Base-by-base conservation (phyloP, 2,113 vertebrate genomes). In the Apus apus region DNA sequence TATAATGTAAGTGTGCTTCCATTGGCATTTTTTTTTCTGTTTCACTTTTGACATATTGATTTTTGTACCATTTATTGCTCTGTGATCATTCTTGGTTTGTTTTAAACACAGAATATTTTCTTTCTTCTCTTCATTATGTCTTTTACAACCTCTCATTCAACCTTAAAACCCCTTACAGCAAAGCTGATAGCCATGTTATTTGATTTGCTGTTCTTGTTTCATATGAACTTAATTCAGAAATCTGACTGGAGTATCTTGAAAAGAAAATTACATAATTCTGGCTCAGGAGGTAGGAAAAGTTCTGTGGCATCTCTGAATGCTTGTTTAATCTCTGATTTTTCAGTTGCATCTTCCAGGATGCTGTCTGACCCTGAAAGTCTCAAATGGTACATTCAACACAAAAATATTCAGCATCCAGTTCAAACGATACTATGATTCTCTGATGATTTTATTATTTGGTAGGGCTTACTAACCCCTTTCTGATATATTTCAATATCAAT, bases 21-120 rank as follows among this genome's bases (percentile, higher is more conserved):
- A 40, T n/a, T 90, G 90, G 56, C 91, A 94, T 95, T 96, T 94
- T 58, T 85, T 84, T 72, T 93, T 85, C 51, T 46, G 51, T 85
- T 43, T 18, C 32, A 50, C 60, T 94, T 83, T 77, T 89, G 93
- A 94, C 71, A 71, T 87, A 74, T 25, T 91, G 66, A 19, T 75
- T 90, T 57, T 57, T 76, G 76, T 81, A 61, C 67, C 77, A 73
- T 95, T 85, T 95, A 68, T 79, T 92, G 48, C n/a, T 82, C 84
- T 53, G n/a, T 75, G 80, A 68, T 34, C 54, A 51, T 77, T 75
- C 62, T 67, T 61, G 36, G 32, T 83, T 89, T 81, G 54, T 81
- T 91, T 96, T 76, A 75, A 89, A n/a, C 8, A 22, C 22, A 67
- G 38, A 8, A 16, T 60, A 8, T 78, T 90, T 77, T 95, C 60